Evolutionary conservation across 2,113 vertebrate species (phyloP).

Genomic region (Saguinus imperator): DNA sequence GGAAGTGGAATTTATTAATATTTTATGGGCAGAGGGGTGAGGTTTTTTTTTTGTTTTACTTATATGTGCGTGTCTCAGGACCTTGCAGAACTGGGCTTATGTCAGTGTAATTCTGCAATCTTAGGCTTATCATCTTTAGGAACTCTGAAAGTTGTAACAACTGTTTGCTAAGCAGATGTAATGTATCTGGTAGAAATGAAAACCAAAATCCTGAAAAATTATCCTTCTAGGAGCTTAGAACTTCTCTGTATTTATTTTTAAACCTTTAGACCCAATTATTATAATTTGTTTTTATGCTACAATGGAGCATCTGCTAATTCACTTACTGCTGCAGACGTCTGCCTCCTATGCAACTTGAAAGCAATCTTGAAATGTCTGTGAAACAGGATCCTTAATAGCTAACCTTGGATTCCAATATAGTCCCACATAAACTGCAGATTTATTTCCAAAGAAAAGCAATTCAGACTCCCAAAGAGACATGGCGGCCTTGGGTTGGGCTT

Average conservation of each 20-base stretch:
- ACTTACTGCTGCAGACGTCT: neutral
- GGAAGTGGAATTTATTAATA: neutral
- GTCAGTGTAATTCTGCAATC: neutral
- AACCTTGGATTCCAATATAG: neutral
- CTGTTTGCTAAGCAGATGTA: neutral
- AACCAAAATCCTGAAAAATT: neutral
- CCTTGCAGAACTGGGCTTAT: neutral
- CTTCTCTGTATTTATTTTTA: neutral
- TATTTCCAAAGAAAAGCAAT: neutral
- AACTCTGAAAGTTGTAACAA: neutral
- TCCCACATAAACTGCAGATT: too few species aligned
- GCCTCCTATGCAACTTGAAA: accelerated
- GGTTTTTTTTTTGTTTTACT: neutral
- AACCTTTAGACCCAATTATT: too few species aligned
- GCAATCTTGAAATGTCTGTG: accelerated
- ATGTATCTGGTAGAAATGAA: neutral
- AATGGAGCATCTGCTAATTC: accelerated
- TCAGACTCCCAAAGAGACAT: neutral
- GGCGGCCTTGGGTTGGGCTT: neutral
- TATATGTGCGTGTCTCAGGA: neutral
- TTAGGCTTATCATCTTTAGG: neutral
- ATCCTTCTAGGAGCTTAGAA: neutral
- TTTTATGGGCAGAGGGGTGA: neutral
- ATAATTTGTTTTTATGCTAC: neutral
- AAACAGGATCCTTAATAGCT: accelerated